These are phyloP conservation scores for Diorhabda carinulata DNA, from an alignment of 1,140 invertebrate genomes.

Conservation along the genomic window DNA sequence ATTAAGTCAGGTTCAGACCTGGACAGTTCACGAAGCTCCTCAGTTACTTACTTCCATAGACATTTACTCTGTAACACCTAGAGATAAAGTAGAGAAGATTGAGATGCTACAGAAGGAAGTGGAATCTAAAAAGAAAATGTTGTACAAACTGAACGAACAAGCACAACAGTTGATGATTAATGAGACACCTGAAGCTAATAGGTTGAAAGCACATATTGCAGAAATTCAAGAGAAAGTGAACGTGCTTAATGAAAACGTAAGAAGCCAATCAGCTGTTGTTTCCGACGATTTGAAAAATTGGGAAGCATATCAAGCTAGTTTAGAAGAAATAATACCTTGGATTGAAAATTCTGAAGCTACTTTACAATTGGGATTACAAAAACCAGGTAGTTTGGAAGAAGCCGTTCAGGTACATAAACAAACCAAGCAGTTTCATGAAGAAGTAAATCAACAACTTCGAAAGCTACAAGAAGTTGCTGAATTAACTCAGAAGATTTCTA, in stretches of 20 bases:
- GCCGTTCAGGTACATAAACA: slow-evolving; percentile 70
- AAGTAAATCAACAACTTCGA: slow-evolving; percentile 72
- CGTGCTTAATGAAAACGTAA: slow-evolving; percentile 65
- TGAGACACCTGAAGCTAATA: slow-evolving; percentile 62
- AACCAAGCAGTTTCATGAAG: slow-evolving; percentile 64
- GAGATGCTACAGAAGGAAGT: slow-evolving; percentile 67
- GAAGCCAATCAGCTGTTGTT: slow-evolving; percentile 67
- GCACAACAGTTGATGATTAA: slow-evolving; percentile 65
- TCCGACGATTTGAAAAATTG: slow-evolving; percentile 75
- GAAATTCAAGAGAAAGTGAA: slow-evolving; percentile 64
- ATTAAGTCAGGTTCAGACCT: slow-evolving; percentile 62
- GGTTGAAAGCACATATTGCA: slow-evolving; percentile 64
- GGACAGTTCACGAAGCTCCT: slow-evolving; percentile 73
- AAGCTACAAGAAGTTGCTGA: slow-evolving; percentile 67
- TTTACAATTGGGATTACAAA: slow-evolving; percentile 64
- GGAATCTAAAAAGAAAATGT: slow-evolving; percentile 65
- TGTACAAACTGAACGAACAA: slow-evolving; percentile 72
- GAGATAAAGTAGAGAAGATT: slow-evolving; percentile 70
- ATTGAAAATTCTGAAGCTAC: slow-evolving; percentile 80
- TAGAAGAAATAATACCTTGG: slow-evolving; percentile 81
- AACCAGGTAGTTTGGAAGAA: slow-evolving; percentile 74
- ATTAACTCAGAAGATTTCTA: slow-evolving; percentile 68
- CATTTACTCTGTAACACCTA: slow-evolving; percentile 66
- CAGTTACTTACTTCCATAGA: slow-evolving; percentile 69
- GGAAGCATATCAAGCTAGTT: slow-evolving; percentile 76